Base-by-base conservation (phyloP, 2,797 vertebrate species). In the Tapirus indicus region DNA sequence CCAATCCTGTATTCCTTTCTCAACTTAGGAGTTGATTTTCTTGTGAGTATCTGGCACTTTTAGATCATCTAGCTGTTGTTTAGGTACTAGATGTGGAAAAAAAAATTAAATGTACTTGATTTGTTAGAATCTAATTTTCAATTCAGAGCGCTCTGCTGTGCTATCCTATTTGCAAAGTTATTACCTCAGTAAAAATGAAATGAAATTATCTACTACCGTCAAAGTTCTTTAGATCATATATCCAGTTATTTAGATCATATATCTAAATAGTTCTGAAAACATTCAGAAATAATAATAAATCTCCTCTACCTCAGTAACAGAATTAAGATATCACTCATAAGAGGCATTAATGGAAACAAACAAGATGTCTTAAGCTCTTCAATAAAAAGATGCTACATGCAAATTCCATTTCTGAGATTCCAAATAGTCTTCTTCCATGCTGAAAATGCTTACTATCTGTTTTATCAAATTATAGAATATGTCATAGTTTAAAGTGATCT, bases 201-300 rank as follows among this genome's bases (percentile, higher is more conserved):
- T 20, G 52, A 47, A 97, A 68, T 74, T 49, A 86, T 25, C 56
- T 83, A 32, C 38, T 27, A 62, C 20, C 49, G 10, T 44, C 25
- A 44, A 35, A 44, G 8, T 58, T 58, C 74, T 85, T 94, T 82
- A 80, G 16, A 20, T 32, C 20, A 85, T 85, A 79, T 56, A 52
- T 32, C 32, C n/a, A 66, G 47, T 44, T 93, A 64, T 66, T 87
- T 87, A 87, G 7, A 38, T 80, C 54, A 95, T 13, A n/a, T 60
- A 60, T 38, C 4, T 35, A 90, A 87, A 79, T 84, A 74, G 91
- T 85, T 82, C 29, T 86, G 62, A 90, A 83, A 60, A 64, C 16
- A 82, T 79, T 77, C 82, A 38, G 32, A 92, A 94, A 23, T 60
- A 82, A 85, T 93, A 91, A 60, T 56, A 93, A 29, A 84, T 62